phyloP scores from a whole-genome alignment of 2,888 invertebrate species.

The Margaritifera margaritifera region DNA sequence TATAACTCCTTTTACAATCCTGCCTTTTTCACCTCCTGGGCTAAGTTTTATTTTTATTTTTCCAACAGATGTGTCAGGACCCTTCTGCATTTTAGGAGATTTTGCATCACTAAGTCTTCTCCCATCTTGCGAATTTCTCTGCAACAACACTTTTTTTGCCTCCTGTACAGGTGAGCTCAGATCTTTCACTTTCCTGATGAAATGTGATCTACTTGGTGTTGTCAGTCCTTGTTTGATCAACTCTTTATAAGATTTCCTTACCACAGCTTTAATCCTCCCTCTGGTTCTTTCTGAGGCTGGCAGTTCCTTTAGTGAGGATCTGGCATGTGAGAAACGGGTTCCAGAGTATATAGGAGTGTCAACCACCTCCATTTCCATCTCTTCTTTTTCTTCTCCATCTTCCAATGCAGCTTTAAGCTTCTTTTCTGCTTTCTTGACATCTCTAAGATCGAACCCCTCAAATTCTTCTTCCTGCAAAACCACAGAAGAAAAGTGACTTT shows the following conservation, averaged over 20 bases:
- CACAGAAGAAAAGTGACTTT: slow-evolving; percentile 5
- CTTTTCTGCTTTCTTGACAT: slow-evolving; percentile 48
- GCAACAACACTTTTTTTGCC: slow-evolving; percentile 10
- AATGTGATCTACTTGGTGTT: slow-evolving; percentile 34
- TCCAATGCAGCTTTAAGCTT: slow-evolving; percentile 29
- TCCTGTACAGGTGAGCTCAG: slow-evolving; percentile 17
- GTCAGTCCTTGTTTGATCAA: slow-evolving; percentile 36
- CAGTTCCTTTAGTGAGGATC: slow-evolving; percentile 26
- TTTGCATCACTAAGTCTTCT: too few species aligned
- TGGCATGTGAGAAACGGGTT: slow-evolving; percentile 25
- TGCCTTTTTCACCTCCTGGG: too few species aligned
- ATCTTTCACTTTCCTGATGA: slow-evolving; percentile 28
- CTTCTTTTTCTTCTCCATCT: slow-evolving; percentile 5
- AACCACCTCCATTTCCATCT: slow-evolving; percentile 3
- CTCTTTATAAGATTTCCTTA: slow-evolving; percentile 43
- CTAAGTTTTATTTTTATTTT: too few species aligned
- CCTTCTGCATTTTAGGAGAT: too few species aligned
- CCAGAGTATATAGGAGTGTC: slow-evolving; percentile 13
- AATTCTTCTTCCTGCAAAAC: slow-evolving; percentile 64
- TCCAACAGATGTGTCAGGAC: too few species aligned
- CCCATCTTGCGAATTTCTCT: too few species aligned
- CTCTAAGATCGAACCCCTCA: slow-evolving; percentile 59
- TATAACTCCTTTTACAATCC: too few species aligned
- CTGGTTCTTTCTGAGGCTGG: slow-evolving; percentile 40
- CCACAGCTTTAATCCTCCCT: slow-evolving; percentile 33